These are phyloP conservation scores for Platysternon megacephalum DNA, from an alignment of 2,113 vertebrate species.

Conservation along the genomic window DNA sequence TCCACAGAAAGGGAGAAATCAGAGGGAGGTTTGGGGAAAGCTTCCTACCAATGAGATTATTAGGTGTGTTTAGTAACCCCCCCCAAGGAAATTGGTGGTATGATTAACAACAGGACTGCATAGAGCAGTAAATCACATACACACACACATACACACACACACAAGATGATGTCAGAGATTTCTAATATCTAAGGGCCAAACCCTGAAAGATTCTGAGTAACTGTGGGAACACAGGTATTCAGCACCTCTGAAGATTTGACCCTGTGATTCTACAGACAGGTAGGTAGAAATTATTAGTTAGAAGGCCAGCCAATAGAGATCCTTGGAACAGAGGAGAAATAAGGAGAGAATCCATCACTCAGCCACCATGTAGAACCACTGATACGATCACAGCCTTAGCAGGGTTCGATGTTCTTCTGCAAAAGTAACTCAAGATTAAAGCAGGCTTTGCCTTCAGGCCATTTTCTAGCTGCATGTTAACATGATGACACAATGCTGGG, in stretches of 20 bases:
- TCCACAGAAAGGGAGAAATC: neutral
- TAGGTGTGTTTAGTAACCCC: neutral
- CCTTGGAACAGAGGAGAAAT: neutral
- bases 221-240: fast-evolving
- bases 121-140: neutral
- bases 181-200: neutral
- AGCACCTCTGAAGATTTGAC: neutral
- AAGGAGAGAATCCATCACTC: neutral
- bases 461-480: neutral
- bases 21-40: neutral
- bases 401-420: neutral
- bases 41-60: neutral
- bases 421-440: neutral
- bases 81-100: neutral
- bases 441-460: neutral
- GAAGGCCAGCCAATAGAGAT: neutral
- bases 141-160: fast-evolving
- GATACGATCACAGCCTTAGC: neutral
- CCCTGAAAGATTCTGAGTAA: neutral
- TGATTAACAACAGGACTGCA: neutral
- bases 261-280: neutral
- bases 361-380: neutral
- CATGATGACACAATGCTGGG: neutral
- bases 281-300: neutral
- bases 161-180: neutral